Base-by-base conservation (phyloP, 2,113 vertebrate genomes). In the Halcyon malimbica region DNA sequence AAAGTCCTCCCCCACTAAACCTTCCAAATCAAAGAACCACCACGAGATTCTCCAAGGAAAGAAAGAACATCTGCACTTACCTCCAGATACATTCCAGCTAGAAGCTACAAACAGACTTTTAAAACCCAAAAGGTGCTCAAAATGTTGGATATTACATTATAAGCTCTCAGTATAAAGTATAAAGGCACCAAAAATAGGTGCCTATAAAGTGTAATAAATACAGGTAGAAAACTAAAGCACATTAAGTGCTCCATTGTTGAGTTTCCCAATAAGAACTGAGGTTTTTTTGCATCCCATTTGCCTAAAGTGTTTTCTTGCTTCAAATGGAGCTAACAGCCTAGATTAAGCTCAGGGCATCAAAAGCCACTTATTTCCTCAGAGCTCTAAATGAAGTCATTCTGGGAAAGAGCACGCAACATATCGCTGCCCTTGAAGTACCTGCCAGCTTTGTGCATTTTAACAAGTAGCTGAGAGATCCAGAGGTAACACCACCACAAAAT, bases 371-470 rank as follows among this genome's bases (percentile, higher is more conserved):
- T 53, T 95, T 91, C 93, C 94, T 85, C 2, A 46, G 21, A 87
- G 93, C 62, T 42, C 77, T 62, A 82, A 75, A 71, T 31, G 8
- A 63, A 89, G 60, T 31, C 2, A 1, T 12, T 42, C 89, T 69
- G 77, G 91, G 77, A 84, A 86, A 33, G 29, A 59, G 74, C 91
- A 53, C 18, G 6, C 77, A 87, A 19, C 35, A 5, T 5, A 51
- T 8, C 3, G 0, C 29, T 4, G 54, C 0, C 15, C 88, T 83
- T 90, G 94, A 96, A 94, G 93, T 41, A 42, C 0, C 83, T 65
- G 83, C 82, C 92, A 95, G 94, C 90, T 94, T 63, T 64, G 90
- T 42, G 79, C 71, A 2, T 39, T 65, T 23, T 2, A 83, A 83
- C 92, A 93, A 80, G n/a, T 17, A 65, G 33, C 63, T 2, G 19